Evolutionary conservation across 2,113 vertebrate species (phyloP).

Genomic region (Oxyruncus cristatus): DNA sequence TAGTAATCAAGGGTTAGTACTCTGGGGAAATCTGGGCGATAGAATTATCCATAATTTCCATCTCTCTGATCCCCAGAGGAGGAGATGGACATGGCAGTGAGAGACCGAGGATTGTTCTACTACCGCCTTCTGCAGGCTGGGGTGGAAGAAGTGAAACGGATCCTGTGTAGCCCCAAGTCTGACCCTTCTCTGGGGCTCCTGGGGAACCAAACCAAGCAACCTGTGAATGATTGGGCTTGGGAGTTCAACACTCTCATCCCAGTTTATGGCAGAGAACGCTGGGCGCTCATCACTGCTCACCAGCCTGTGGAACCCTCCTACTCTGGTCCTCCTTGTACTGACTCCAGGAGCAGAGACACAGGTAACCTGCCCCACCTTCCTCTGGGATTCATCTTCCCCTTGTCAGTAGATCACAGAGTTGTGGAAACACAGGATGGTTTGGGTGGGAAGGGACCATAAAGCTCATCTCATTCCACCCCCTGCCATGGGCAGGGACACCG

Average conservation of each 20-base stretch:
- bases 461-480: background rate
- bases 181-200: constrained; percentile 88
- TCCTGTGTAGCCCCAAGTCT: constrained; percentile 86
- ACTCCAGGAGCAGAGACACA: constrained; percentile 31
- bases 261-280: constrained; percentile 71
- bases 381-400: background rate
- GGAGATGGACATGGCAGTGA: constrained; percentile 89
- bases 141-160: constrained; percentile 75
- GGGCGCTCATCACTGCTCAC: constrained; percentile 63
- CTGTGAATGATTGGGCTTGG: constrained; percentile 82
- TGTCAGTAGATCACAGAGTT: background rate
- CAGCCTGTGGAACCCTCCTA: constrained; percentile 31
- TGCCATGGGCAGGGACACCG: background rate
- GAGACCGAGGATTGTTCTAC: constrained; percentile 90
- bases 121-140: constrained; percentile 88
- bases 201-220: constrained; percentile 79
- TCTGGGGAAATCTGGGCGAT: background rate
- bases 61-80: constrained; percentile 80
- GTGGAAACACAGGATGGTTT: background rate
- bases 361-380: background rate
- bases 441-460: background rate
- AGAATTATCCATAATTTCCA: background rate
- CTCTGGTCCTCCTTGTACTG: background rate
- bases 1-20: background rate
- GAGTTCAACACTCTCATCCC: constrained; percentile 88